Percentiles rank a stretch among this genome's conserved stretches.
Evolutionary conservation across 2,888 invertebrate genomes (phyloP).

Genomic region (Macrophya alboannulata): DNA sequence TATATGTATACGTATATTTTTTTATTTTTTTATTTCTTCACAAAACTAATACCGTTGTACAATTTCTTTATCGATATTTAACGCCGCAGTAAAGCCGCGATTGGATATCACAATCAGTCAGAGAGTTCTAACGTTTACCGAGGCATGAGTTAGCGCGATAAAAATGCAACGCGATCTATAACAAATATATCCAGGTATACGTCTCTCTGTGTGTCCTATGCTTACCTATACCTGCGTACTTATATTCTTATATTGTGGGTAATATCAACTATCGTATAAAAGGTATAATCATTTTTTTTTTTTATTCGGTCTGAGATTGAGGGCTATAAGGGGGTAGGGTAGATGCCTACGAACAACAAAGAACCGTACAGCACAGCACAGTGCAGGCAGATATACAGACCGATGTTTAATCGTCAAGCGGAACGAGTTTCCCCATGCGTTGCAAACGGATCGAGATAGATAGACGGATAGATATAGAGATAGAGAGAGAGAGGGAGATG

Average conservation of each 20-base stretch:
- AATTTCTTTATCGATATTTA: slow-evolving; percentile 9
- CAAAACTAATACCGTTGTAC: neutral
- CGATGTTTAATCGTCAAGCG: slow-evolving; percentile 26
- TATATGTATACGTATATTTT: neutral
- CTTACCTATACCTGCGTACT: neutral
- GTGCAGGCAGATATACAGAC: neutral
- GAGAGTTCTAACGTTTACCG: slow-evolving; percentile 4
- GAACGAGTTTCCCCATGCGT: slow-evolving; percentile 46
- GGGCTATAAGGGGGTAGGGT: neutral
- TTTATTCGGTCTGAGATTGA: neutral
- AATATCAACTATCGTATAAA: neutral
- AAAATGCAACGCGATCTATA: slow-evolving; percentile 30
- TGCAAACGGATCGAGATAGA: slow-evolving; percentile 28
- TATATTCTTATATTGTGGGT: neutral
- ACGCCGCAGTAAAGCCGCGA: neutral
- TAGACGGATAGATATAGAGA: slow-evolving; percentile 8
- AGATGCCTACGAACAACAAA: neutral
- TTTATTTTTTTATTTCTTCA: neutral
- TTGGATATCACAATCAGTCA: neutral
- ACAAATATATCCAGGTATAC: neutral
- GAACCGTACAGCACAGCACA: slow-evolving; percentile 8
- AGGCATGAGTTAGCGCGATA: slow-evolving; percentile 27
- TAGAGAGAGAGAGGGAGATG: slow-evolving; percentile 7
- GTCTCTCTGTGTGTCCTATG: too few relatives aligned
- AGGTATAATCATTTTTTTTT: neutral